Evolutionary conservation across 2,797 vertebrate genomes (phyloP).

Genomic region (Halcyon leucocephala): DNA sequence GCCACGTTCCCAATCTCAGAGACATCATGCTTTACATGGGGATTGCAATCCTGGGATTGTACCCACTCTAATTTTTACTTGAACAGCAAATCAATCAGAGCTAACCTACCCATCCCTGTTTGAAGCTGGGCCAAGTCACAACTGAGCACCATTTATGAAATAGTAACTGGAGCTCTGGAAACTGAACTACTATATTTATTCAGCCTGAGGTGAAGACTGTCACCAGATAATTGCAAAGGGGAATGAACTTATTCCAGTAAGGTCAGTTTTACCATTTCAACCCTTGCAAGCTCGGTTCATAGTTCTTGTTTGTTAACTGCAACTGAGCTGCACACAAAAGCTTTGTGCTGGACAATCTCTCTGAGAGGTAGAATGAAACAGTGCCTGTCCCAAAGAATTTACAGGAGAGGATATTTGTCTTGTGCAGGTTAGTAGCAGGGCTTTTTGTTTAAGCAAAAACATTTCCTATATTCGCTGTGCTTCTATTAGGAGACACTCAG

Average conservation of each 20-base stretch:
- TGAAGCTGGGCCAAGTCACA: constrained; percentile 44
- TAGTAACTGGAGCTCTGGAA: constrained; percentile 30
- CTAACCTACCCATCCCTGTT: constrained; percentile 20
- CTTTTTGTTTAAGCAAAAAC: background rate
- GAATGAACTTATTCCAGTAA: constrained; percentile 59
- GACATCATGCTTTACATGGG: background rate
- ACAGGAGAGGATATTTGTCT: background rate
- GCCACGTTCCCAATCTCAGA: background rate
- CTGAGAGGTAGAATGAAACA: background rate
- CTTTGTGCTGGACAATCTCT: constrained; percentile 25
- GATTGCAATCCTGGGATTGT: background rate
- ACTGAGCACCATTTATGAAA: constrained; percentile 45
- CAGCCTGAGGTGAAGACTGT: constrained; percentile 58
- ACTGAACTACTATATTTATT: constrained; percentile 61
- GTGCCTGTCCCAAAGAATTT: background rate
- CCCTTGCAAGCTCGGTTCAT: constrained; percentile 33
- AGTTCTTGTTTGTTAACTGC: constrained; percentile 46
- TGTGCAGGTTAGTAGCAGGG: background rate
- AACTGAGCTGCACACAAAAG: background rate
- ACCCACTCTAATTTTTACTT: constrained; percentile 31
- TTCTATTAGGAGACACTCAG: background rate
- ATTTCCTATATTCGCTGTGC: background rate
- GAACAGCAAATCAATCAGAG: background rate
- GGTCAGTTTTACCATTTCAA: constrained; percentile 30
- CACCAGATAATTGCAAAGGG: constrained; percentile 61